These are phyloP conservation scores for Ceriagrion tenellum DNA, from an alignment of 2,888 invertebrate genomes.

Conservation along the genomic window DNA sequence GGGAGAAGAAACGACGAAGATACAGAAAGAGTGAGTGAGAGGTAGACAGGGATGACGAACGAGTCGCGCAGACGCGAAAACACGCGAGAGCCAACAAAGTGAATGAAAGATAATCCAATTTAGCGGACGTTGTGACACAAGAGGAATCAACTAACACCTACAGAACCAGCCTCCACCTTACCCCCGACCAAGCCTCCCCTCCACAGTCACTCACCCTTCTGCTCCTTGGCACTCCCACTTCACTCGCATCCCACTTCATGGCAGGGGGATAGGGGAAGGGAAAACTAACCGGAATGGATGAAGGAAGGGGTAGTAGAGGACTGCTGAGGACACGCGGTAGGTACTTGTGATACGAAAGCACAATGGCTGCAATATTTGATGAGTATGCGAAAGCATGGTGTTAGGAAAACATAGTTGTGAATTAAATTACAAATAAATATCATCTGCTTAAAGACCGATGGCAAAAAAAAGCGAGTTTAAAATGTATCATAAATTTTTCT, in stretches of 20 bases:
- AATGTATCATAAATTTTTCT: no score
- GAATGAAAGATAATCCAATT: slow-evolving; percentile 65
- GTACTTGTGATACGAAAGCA: not conserved
- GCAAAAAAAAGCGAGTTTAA: no score
- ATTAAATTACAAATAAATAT: no score
- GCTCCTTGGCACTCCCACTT: not conserved
- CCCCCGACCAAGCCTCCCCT: not conserved
- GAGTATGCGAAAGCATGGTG: not conserved
- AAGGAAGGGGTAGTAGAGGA: no score
- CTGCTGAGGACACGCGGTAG: not conserved
- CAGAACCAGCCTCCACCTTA: slow-evolving; percentile 2
- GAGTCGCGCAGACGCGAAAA: not conserved
- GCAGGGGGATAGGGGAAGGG: not conserved
- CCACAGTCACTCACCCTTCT: not conserved
- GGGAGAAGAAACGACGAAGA: not conserved
- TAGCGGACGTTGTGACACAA: slow-evolving; percentile 41
- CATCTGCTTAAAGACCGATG: no score
- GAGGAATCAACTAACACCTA: slow-evolving; percentile 42
- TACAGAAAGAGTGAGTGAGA: no score
- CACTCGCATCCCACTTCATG: not conserved
- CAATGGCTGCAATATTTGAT: not conserved
- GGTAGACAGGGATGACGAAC: not conserved
- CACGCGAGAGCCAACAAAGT: slow-evolving; percentile 40
- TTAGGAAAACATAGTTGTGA: not conserved
- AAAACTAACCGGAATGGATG: not conserved